These are phyloP conservation scores for Pseudococcus longispinus DNA, from an alignment of 2,888 invertebrate genomes.

Conservation along the genomic window DNA sequence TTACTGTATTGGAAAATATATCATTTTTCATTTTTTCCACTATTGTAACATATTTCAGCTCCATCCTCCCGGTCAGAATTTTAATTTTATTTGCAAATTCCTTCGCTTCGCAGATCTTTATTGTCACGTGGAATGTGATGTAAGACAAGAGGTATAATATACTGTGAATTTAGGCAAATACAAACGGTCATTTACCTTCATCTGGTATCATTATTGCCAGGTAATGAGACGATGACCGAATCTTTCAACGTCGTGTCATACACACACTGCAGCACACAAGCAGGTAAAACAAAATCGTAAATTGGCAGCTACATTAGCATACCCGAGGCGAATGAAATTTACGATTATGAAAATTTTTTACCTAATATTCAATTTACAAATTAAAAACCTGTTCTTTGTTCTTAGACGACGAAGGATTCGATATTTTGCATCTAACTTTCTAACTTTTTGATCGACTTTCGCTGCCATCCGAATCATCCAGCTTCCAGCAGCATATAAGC, in stretches of 20 bases:
- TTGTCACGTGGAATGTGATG: no score
- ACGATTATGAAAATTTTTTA: background rate
- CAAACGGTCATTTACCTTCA: background rate
- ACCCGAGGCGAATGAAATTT: background rate
- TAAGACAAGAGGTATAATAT: no score
- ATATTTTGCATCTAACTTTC: background rate
- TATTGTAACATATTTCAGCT: background rate
- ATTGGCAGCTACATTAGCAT: background rate
- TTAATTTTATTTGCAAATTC: background rate
- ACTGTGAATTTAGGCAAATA: no score
- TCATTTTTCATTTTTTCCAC: background rate
- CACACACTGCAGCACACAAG: background rate
- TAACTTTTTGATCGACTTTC: conserved; percentile 32
- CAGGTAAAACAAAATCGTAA: background rate
- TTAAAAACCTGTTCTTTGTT: conserved; percentile 8
- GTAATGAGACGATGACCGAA: background rate
- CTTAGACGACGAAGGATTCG: background rate
- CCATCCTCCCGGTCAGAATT: background rate
- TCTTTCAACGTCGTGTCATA: background rate
- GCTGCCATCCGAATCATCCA: background rate
- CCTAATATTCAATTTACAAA: background rate
- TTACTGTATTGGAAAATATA: background rate
- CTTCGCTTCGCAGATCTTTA: background rate
- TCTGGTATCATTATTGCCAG: background rate
- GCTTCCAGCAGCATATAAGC: background rate